Base-by-base conservation (phyloP, 1,140 invertebrate genomes). In the Neodiprion lecontei region DNA sequence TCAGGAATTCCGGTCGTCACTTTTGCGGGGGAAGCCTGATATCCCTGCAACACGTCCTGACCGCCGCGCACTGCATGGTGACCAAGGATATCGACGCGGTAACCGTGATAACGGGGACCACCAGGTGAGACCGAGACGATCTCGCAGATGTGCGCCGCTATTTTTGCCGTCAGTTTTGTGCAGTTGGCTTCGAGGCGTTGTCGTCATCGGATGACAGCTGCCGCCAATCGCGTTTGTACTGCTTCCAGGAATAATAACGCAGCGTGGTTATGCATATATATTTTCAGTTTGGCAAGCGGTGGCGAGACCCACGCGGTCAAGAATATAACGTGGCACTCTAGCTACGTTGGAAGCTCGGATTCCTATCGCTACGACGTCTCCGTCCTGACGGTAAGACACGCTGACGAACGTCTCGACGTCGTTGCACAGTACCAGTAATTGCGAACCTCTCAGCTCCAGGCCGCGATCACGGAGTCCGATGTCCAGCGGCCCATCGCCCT, bases 1-100 rank as follows among this genome's bases (percentile, higher is more conserved):
- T 93, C 23, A 86, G 85, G 72, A 84, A 84, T 23, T 69, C 72
- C 0, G 69, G 79, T 0, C 23, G 79, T 23, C 90, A 91, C 78
- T 88, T 89, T 72, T 93, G 92, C 78, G 91, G 91, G 0, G 89
- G 89, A 7, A 84, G 88, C 2, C 75, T 90, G 9, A 83, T 90
- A 5, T 87, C 86, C 66, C 82, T 79, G 10, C 80, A 85, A 5
- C 77, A 88, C 11, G 82, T 90, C 7, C 79, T 90, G 47, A 90
- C 88, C 12, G 89, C 89, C 4, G 90, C 89, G 5, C 89, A 90
- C 78, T 90, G 89, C 76, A 12, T 79, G 9, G 21, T 10, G 9
- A 17, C 9, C 10, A 68, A 21, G 67, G 67, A 68, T 1, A 21
- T 17, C 9, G 9, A 9, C 21, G n/a, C 28, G 28, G 1, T 68